These are phyloP conservation scores for Apoda limacodes DNA, from an alignment of 2,888 invertebrate species.

Conservation along the genomic window DNA sequence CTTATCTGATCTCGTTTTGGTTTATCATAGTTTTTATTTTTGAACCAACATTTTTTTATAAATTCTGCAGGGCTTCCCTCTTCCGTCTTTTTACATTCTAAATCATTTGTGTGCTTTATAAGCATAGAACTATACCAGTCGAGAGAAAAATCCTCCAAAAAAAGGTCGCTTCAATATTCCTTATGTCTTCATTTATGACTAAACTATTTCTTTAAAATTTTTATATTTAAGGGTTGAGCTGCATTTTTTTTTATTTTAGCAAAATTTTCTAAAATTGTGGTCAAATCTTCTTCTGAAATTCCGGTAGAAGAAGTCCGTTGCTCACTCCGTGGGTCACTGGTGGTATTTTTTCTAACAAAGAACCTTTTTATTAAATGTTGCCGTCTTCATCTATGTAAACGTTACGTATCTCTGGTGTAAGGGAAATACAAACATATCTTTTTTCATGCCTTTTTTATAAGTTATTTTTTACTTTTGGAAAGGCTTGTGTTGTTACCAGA, in stretches of 20 bases:
- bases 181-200: no score
- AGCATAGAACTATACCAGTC: conserved; percentile 12
- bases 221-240: conserved; percentile 8
- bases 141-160: conserved; percentile 5
- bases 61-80: conserved; percentile 10
- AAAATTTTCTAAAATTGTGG: conserved; percentile 14
- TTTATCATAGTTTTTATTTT: conserved; percentile 6
- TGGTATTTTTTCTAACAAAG: conserved; percentile 14
- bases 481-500: conserved; percentile 12
- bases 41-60: conserved; percentile 18
- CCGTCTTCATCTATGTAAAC: conserved; percentile 17
- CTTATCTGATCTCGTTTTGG: conserved; percentile 10
- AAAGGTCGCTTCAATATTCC: no score
- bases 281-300: conserved; percentile 5
- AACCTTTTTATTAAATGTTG: conserved; percentile 19
- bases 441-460: conserved; percentile 17
- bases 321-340: no score
- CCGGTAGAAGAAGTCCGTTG: no score
- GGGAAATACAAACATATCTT: conserved; percentile 19
- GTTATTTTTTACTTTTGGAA: conserved; percentile 15
- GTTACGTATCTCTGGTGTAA: conserved; percentile 13
- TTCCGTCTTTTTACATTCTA: conserved; percentile 10
- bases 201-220: conserved; percentile 11
- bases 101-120: conserved; percentile 14
- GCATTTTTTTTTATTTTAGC: conserved; percentile 12